phyloP scores from a whole-genome alignment of 2,113 vertebrate genomes.

The Epinephelus moara region DNA sequence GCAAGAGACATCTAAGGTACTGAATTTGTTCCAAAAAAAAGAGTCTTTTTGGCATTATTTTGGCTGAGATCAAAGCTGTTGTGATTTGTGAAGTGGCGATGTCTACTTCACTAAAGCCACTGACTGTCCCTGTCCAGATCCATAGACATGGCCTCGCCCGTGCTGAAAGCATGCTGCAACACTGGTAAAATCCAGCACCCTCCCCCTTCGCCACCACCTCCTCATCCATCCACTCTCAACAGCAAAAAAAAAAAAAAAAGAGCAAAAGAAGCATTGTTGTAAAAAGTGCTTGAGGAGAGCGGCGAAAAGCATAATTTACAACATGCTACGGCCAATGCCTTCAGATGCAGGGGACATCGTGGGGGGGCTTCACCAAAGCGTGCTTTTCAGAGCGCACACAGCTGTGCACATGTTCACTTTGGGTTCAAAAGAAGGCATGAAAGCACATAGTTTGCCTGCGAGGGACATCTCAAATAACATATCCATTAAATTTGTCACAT shows the following conservation, averaged over 20 bases:
- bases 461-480: conserved; percentile 45
- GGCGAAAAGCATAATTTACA: conserved; percentile 53
- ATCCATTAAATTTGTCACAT: conserved; percentile 32
- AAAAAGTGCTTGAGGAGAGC: conserved; percentile 48
- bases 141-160: conserved; percentile 32
- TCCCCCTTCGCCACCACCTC: background rate
- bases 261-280: conserved; percentile 81
- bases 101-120: conserved; percentile 54
- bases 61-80: conserved; percentile 83
- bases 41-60: conserved; percentile 80
- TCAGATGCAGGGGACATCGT: conserved; percentile 40
- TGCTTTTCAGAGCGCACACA: conserved; percentile 52
- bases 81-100: conserved; percentile 70
- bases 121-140: conserved; percentile 49
- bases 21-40: conserved; percentile 79
- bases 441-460: conserved; percentile 51
- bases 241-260: conserved; percentile 44
- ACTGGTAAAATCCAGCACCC: conserved; percentile 22
- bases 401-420: conserved; percentile 62
- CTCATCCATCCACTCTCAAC: conserved; percentile 30
- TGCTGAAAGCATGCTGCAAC: conserved; percentile 62
- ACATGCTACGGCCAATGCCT: conserved; percentile 39
- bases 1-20: conserved; percentile 85
- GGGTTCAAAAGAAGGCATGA: conserved; percentile 67
- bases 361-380: conserved; percentile 30